Percentiles rank a stretch among this genome's conserved stretches.
These are phyloP conservation scores for Gavia stellata DNA, from an alignment of 2,113 vertebrate species.

Conservation along the genomic window DNA sequence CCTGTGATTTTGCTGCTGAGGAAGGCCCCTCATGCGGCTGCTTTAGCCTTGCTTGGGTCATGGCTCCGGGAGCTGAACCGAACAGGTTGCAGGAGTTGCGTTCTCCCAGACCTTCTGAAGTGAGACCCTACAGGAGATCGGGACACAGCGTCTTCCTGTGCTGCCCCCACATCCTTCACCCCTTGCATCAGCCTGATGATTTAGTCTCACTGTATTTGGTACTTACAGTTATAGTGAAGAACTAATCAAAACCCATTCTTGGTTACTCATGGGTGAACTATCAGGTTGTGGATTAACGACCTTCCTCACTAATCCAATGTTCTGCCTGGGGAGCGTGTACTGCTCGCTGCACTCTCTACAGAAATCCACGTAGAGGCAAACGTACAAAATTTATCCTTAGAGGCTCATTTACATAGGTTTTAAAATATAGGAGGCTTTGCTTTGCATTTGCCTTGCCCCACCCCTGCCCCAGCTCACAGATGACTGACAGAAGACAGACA, in stretches of 20 bases:
- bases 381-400: background rate
- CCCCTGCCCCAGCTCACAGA: background rate
- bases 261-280: background rate
- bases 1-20: background rate
- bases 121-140: background rate
- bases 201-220: background rate
- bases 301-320: background rate
- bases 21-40: background rate
- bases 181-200: fast-evolving
- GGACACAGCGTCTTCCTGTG: fast-evolving
- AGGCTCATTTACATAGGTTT: background rate
- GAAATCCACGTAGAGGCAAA: background rate
- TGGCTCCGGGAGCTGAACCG: background rate
- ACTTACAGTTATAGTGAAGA: background rate
- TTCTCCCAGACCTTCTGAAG: background rate
- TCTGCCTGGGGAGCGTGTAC: background rate
- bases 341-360: fast-evolving
- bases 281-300: background rate
- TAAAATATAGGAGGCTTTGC: background rate
- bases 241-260: background rate
- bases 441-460: background rate
- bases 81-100: background rate
- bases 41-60: background rate
- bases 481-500: background rate
- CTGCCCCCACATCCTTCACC: background rate